Evolutionary conservation across 2,113 vertebrate genomes (phyloP), one percentile per base, ranked within the genome.

Genomic region (Mastomys natalensis): DNA sequence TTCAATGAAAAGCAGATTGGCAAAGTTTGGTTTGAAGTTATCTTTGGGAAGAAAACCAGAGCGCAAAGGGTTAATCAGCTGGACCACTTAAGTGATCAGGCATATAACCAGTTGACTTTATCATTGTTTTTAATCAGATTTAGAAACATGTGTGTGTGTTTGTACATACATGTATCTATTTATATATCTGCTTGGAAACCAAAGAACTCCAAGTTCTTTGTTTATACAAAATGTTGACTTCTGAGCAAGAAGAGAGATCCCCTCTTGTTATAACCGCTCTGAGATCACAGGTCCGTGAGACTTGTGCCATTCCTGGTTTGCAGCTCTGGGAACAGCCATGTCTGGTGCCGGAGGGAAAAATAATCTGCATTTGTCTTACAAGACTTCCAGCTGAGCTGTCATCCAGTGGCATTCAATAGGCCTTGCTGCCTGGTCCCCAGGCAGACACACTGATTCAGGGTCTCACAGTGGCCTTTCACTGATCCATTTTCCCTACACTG

Each of bases 41-140:
- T 84, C 92, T 97, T 74, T 58, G 40, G 70, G 73, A 95, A 96
- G 80, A 84, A 82, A 94, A 93, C 66, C 40, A 94, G 97, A 94
- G 97, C 92, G 48, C 48, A 87, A 85, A 70, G 70, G 31, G 62
- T 90, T 95, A 58, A 94, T 37, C 80, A 80, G 87, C 81, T 93
- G 92, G 78, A 87, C 92, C 91, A 73, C 40, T 84, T 91, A 58
- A 62, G 43, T 84, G 29, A 29, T 87, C 40, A 95, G 93, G 94
- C 31, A 89, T 40, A 48, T 64, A 62, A 45, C 31, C 74, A 76
- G 68, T 80, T 84, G 82, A 60, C 88, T 80, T 95, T 94, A 62
- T 90, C 37, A 37, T 76, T 81, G 48, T 60, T 97, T 91, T 76
- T 94, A 94, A 72, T 81, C n/a, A 81, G 5, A 91, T 73, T 95